Base-by-base conservation (phyloP, 2,797 vertebrate species). In the Cyprinella venusta region DNA sequence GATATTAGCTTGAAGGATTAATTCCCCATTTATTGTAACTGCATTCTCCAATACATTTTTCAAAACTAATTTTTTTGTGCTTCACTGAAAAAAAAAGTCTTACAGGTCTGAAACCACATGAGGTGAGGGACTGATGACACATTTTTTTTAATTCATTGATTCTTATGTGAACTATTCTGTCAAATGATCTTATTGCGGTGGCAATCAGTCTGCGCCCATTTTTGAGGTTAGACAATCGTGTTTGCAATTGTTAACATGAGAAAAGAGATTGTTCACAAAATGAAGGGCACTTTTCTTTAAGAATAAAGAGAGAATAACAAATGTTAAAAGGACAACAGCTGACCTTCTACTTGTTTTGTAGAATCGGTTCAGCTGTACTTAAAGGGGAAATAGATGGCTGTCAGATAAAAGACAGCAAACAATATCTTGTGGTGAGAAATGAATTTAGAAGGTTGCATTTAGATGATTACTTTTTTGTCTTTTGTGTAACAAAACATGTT, bases 381-480 rank as follows among this genome's bases (percentile, higher is more conserved):
- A 40, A 80, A 40, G 12, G 38, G n/a, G 30, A 70, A 70, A 80
- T 70, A 69, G 30, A 24, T 19, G 9, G 12, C 13, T 21, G 13
- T 52, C 19, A 65, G 6, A 21, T 40, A 30, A 56, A 56, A 38
- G 15, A 38, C n/a, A 79, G 12, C 64, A 54, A 68, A 38, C 30
- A 54, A 79, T 24, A 40, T 30, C 24, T 33, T 45, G 61, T 65
- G 61, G 12, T 79, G 40, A 33, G 40, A 64, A 76, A 48, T 64
- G 0, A n/a, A 36, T 78, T 36, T 33, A 36, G 42, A 54, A 54
- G 21, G 3, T 5, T 40, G 48, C n/a, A 13, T 79, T 36, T 33
- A 50, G 26, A 64, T 8, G 30, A 36, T 36, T 6, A 0, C 1
- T 9, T 30, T 48, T 30, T 68, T 30, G 12, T 54, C 1, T 40